Conservation (phyloP, 1,140 invertebrate genomes). For the Drosophila pallidifrons region DNA sequence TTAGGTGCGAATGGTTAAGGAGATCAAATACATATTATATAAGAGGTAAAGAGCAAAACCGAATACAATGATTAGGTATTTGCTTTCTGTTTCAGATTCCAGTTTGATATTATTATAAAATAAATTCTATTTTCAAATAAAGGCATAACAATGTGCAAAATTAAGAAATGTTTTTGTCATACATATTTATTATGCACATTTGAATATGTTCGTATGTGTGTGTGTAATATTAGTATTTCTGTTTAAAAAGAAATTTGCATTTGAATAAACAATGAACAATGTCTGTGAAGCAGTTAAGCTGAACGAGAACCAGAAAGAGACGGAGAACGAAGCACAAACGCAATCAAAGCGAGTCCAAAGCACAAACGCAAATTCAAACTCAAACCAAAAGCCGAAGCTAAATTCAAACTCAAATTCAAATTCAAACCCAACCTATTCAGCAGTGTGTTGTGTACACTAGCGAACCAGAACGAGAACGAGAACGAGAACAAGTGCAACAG, state of each 20-base stretch:
- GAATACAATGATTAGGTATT: not conserved
- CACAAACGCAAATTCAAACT: slow-evolving; percentile 23
- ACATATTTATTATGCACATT: too few relatives aligned
- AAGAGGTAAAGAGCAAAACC: not conserved
- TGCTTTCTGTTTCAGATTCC: not conserved
- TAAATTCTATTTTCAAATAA: not conserved
- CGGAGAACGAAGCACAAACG: slow-evolving; percentile 15
- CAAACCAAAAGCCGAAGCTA: slow-evolving; percentile 26
- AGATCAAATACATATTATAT: too few relatives aligned
- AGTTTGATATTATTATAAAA: not conserved
- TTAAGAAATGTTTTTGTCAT: not conserved
- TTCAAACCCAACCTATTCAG: slow-evolving; percentile 26
- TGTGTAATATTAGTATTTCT: slow-evolving; percentile 14
- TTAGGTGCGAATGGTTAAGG: too few relatives aligned
- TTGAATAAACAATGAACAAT: slow-evolving; percentile 42
- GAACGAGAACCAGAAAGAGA: slow-evolving; percentile 9
- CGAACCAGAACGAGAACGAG: slow-evolving; percentile 67
- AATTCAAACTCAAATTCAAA: slow-evolving; percentile 27
- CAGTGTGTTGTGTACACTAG: slow-evolving; percentile 23
- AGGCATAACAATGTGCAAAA: not conserved
- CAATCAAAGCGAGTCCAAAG: slow-evolving; percentile 10
- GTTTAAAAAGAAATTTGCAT: slow-evolving; percentile 49
- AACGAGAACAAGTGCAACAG: slow-evolving; percentile 72
- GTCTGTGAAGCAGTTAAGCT: slow-evolving; percentile 35
- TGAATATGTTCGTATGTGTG: not conserved